Base-by-base conservation (phyloP, 2,797 vertebrate species). In the Cygnus olor region DNA sequence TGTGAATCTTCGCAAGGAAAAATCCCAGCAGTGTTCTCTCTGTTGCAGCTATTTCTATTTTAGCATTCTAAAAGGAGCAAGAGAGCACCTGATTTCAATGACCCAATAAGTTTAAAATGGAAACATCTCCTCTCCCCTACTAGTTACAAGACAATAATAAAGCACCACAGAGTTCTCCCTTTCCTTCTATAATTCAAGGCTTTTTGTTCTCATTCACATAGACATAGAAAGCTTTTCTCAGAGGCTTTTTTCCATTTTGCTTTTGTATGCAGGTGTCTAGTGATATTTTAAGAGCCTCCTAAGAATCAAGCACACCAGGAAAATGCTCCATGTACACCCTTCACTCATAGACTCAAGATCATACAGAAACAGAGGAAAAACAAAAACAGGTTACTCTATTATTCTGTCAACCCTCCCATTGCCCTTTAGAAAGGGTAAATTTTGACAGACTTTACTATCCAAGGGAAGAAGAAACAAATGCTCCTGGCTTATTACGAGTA, bases 1-100 rank as follows among this genome's bases (percentile, higher is more conserved):
- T 99, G 97, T 99, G 99, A 98, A 99, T 98, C 97, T 99, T 99
- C 7, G 99, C 99, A 94, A 99, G 98, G 94, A 99, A 99, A 97
- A 99, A 99, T 65, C 99, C 99, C 57, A 99, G 98, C 87, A 99
- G 97, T 19, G 99, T 99, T 92, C 99, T 98, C 97, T 99, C 99
- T 63, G 99, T 99, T 42, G 97, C 96, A 58, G 99, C 99, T 40
- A 99, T 98, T 98, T 99, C 99, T 97, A 99, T 98, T 91, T 98
- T 99, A 53, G 98, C 98, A 44, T 99, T 99, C 99, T 99, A 97
- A 95, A 91, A 96, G 90, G 74, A 83, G 96, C 79, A 97, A 96
- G 58, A 96, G 54, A 96, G 68, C 70, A 96, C 63, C 95, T 93
- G 85, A 83, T 96, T 95, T 94, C 94, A 95, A 25, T 80, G 86